Base-by-base conservation (phyloP, 37 sponge, comb jelly and placozoan species). In the Tethya wilhelma region DNA sequence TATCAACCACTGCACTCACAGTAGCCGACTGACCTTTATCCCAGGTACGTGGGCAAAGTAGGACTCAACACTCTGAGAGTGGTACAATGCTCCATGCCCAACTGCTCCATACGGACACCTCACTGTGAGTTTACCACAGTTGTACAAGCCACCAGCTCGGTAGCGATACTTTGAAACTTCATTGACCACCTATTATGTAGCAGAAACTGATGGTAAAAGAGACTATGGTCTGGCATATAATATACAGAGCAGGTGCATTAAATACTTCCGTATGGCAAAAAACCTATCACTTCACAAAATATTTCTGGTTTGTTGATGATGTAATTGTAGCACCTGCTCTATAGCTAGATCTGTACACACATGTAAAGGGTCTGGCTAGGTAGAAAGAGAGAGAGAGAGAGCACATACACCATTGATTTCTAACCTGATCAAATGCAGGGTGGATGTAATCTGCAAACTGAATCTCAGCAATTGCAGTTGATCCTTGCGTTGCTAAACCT, bases 391-490 rank as follows among this genome's bases (percentile, higher is more conserved):
- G n/a, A n/a, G n/a, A n/a, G n/a, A n/a, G n/a, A n/a, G n/a, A n/a
- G n/a, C n/a, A n/a, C n/a, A n/a, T n/a, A n/a, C n/a, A n/a, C n/a
- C n/a, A n/a, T n/a, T n/a, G n/a, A n/a, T n/a, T n/a, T n/a, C n/a
- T n/a, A n/a, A 93, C 97, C 90, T 97, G 97, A 43, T 98, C 98
- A 85, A 98, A 98, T 5, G 91, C 99, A 41, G 99, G 99, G 68
- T 83, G 88, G 55, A 98, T 95, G 86, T 98, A 98, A 72, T 98
- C 99, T 45, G 99, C 96, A 90, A 98, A 98, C 86, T 98, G 99
- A 20, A 98, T 93, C 79, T 98, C 99, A 40, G 96, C 96, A n/a
- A 98, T 89, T n/a, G 99, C 94, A 44, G 97, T 96, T 49, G 87
- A 74, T 0, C 99, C 99, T 19, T 86, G 89, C 1, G 94, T 89